Evolutionary conservation across 2,888 invertebrate genomes (phyloP).

Genomic region (Euspilapteryx auroguttella): DNA sequence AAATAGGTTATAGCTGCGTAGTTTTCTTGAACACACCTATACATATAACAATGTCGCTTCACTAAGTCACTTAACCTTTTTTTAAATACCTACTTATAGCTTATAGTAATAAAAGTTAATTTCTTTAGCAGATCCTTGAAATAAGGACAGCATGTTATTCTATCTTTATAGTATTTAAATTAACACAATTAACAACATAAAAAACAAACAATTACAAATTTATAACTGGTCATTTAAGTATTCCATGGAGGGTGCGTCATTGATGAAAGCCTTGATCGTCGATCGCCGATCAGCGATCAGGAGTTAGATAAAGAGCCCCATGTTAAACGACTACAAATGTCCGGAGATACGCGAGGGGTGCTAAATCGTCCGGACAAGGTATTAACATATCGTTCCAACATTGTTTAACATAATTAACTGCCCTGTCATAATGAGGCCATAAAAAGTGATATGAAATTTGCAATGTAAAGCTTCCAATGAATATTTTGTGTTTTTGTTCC

Average conservation of each 20-base stretch:
- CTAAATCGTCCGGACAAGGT: slow-evolving; percentile 43
- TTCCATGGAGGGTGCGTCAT: slow-evolving; percentile 1
- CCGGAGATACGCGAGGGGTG: slow-evolving; percentile 25
- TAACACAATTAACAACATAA: slow-evolving; percentile 2
- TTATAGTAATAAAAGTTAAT: too few species aligned
- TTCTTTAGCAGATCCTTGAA: too few species aligned
- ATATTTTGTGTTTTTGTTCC: slow-evolving; percentile 1
- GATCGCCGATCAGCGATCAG: slow-evolving; percentile 14
- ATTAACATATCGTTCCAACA: slow-evolving; percentile 49
- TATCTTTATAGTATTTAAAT: too few species aligned
- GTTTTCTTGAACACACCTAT: too few species aligned
- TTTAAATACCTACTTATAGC: too few species aligned
- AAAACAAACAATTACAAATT: slow-evolving; percentile 11
- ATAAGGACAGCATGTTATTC: too few species aligned
- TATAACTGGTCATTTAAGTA: slow-evolving; percentile 7
- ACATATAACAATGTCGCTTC: too few species aligned
- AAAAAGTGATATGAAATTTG: slow-evolving; percentile 5
- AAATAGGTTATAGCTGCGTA: too few species aligned
- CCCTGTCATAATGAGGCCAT: slow-evolving; percentile 5
- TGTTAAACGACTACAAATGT: slow-evolving; percentile 32
- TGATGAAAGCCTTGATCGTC: slow-evolving; percentile 9
- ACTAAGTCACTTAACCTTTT: too few species aligned
- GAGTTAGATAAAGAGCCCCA: slow-evolving; percentile 24
- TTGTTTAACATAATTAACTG: slow-evolving; percentile 37
- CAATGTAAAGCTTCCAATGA: slow-evolving; percentile 1